Percentiles rank a stretch among this genome's conserved stretches.
Conservation (phyloP, 2,113 vertebrate species). For the Perca fluviatilis region DNA sequence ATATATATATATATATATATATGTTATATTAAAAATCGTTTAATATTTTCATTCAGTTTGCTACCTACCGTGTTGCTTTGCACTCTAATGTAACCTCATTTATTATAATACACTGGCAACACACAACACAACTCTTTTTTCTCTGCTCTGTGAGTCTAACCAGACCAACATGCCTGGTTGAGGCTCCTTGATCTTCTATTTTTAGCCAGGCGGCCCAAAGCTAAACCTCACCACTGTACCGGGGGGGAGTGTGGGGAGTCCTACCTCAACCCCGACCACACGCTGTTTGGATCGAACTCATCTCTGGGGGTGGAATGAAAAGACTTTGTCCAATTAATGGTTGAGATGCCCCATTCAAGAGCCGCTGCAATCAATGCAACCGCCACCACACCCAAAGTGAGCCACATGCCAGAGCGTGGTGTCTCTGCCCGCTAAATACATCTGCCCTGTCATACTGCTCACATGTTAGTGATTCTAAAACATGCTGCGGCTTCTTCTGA, state of each 20-base stretch:
- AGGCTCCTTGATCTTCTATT: conserved; percentile 73
- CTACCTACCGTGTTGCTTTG: background rate
- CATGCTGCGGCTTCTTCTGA: background rate
- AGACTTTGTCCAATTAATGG: conserved; percentile 71
- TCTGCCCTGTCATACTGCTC: conserved; percentile 24
- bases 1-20: too few species aligned
- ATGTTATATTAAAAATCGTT: too few species aligned
- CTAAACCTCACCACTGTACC: conserved; percentile 52
- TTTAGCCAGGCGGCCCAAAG: conserved; percentile 55
- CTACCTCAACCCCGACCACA: conserved; percentile 54
- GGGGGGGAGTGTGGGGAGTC: conserved; percentile 19
- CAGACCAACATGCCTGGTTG: conserved; percentile 56
- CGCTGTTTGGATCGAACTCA: conserved; percentile 64
- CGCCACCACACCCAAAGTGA: conserved; percentile 59
- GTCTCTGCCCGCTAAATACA: conserved; percentile 38
- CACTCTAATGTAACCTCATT: conserved; percentile 4
- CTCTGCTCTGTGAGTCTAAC: conserved; percentile 48
- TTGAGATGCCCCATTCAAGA: conserved; percentile 58
- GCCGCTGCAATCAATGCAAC: conserved; percentile 29
- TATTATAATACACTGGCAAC: background rate
- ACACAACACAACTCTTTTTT: background rate
- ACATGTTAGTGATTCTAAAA: conserved; percentile 15
- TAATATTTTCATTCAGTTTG: background rate
- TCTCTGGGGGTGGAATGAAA: conserved; percentile 58
- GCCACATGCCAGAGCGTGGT: conserved; percentile 27